Base-by-base conservation (phyloP, 2,113 vertebrate genomes). In the Aegithalos caudatus region DNA sequence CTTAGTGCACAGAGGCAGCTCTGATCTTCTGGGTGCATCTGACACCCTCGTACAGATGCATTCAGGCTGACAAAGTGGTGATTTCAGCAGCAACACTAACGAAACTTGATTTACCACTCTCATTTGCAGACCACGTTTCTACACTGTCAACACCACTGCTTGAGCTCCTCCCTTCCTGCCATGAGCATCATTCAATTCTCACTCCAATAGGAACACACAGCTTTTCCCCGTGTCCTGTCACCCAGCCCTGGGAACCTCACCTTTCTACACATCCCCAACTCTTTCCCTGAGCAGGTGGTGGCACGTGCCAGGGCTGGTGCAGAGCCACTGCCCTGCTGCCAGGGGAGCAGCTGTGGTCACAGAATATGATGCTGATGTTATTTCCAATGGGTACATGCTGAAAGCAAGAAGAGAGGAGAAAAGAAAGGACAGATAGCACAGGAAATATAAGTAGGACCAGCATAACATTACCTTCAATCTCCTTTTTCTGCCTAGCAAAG, bases 11-110 rank as follows among this genome's bases (percentile, higher is more conserved):
- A 95, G 50, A 80, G 62, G 71, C 5, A 0, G 53, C 42, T 92
- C 71, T 90, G 62, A 61, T 72, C 45, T 81, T 58, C 57, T 1
- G 0, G 0, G 57, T 25, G 71, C n/a, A 13, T 23, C 48, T 65
- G 62, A 73, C 62, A 57, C 45, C 29, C 25, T 57, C 0, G 0
- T 7, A 71, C 9, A 10, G 81, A 85, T 58, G 57, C 37, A 37
- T 70, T 29, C 19, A 7, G 42, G 25, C n/a, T 88, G 90, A 80
- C 81, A 79, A 88, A 83, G 58, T 13, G 31, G 23, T 45, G 60
- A 37, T 72, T 92, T 85, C 92, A 85, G 65, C 62, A 88, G 56
- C 45, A 72, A 3, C 7, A 8, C 27, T 40, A 88, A 60, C 0
- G 1, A 82, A 79, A n/a, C 21, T 77, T n/a, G 54, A 77, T 65